These are phyloP conservation scores for Aproaerema taeniolella DNA, from an alignment of 2,888 invertebrate genomes.

Conservation along the genomic window DNA sequence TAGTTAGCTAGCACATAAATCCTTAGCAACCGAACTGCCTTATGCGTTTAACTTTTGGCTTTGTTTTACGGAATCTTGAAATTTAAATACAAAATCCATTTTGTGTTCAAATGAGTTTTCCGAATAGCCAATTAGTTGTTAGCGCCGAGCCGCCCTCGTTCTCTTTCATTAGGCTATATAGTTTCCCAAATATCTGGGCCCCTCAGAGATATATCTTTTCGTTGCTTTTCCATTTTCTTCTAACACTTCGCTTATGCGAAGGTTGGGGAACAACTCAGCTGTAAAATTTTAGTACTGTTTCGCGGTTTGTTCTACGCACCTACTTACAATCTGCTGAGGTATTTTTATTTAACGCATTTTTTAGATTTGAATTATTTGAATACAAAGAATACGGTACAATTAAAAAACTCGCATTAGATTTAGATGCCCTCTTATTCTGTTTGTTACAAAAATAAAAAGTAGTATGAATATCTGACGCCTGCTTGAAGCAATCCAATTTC, in stretches of 20 bases:
- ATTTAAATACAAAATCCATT: slow-evolving; percentile 78
- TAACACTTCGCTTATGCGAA: slow-evolving; percentile 52
- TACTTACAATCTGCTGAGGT: too few species aligned
- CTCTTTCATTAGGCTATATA: slow-evolving; percentile 77
- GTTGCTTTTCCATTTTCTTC: slow-evolving; percentile 69
- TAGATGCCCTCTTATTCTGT: too few species aligned
- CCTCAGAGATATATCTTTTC: slow-evolving; percentile 70
- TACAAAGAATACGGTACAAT: too few species aligned
- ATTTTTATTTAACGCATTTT: too few species aligned
- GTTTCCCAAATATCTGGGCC: slow-evolving; percentile 74
- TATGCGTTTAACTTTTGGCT: slow-evolving; percentile 65
- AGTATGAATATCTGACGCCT: too few species aligned
- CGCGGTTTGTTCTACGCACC: slow-evolving; percentile 44
- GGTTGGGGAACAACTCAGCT: slow-evolving; percentile 49
- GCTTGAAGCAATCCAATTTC: too few species aligned
- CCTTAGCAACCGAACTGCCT: slow-evolving; percentile 40
- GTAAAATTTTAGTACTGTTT: slow-evolving; percentile 62
- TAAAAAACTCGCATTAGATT: too few species aligned
- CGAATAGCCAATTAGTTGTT: slow-evolving; percentile 78
- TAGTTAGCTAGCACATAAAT: slow-evolving; percentile 19
- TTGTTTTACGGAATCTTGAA: slow-evolving; percentile 73
- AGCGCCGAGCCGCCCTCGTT: slow-evolving; percentile 74
- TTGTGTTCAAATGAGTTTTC: slow-evolving; percentile 77
- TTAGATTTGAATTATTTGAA: too few species aligned
- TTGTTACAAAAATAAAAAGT: too few species aligned